These are phyloP conservation scores for Drosophila equinoxialis DNA, from an alignment of 1,140 invertebrate genomes.

Conservation along the genomic window DNA sequence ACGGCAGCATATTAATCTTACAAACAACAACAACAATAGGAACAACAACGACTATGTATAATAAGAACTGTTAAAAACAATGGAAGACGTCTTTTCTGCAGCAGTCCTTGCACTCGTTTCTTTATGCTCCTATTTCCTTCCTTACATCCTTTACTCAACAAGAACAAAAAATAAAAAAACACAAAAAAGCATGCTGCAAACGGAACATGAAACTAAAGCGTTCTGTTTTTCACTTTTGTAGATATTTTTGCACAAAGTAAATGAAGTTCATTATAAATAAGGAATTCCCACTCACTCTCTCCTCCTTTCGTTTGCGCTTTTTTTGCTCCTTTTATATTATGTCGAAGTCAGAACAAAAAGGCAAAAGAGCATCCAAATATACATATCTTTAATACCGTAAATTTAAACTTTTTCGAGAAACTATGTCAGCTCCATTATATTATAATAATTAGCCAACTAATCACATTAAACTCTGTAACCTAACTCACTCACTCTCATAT, in stretches of 20 bases:
- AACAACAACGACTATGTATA: constrained; percentile 19
- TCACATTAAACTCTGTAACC: constrained; percentile 42
- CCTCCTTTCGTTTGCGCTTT: constrained; percentile 1
- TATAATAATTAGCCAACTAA: constrained; percentile 77
- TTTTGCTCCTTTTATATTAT: neutral
- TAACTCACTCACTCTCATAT: neutral
- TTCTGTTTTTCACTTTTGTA: constrained; percentile 45
- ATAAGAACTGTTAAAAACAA: constrained; percentile 36
- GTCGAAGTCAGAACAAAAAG: neutral
- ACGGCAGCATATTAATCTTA: constrained; percentile 77
- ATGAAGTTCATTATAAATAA: constrained; percentile 77
- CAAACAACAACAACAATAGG: constrained; percentile 61
- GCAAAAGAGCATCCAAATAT: neutral
- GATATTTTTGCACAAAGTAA: constrained; percentile 56
- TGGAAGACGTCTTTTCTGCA: constrained; percentile 33
- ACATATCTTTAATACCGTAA: neutral
- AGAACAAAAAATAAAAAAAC: neutral
- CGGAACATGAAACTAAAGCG: constrained; percentile 63
- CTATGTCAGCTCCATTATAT: no score
- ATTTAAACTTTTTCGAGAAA: no score
- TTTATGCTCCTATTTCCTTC: constrained; percentile 27
- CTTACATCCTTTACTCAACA: constrained; percentile 19
- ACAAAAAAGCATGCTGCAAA: constrained; percentile 25
- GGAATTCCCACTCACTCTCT: neutral
- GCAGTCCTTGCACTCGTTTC: constrained; percentile 42